phyloP scores from a whole-genome alignment of 2,888 invertebrate species.

The Pseudococcus longispinus region DNA sequence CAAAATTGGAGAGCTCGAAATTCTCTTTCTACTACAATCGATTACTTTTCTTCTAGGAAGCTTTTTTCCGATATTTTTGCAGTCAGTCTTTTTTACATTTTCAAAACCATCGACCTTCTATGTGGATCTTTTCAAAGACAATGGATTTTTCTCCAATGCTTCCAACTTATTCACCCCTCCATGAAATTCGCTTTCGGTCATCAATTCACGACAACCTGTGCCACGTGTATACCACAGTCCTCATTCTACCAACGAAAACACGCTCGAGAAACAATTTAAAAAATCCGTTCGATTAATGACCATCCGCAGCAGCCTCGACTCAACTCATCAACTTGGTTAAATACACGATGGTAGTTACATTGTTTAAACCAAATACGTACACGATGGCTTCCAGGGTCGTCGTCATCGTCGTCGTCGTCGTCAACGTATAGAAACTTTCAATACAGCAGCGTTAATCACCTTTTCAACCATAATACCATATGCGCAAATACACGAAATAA shows the following conservation, averaged over 20 bases:
- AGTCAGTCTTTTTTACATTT: too few species aligned
- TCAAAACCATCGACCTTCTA: too few species aligned
- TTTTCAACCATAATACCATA: not conserved
- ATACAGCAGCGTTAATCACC: not conserved
- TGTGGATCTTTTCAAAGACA: too few species aligned
- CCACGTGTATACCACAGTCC: not conserved
- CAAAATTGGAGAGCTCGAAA: too few species aligned
- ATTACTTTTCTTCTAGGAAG: too few species aligned
- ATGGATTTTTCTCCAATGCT: too few species aligned
- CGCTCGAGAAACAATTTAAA: not conserved
- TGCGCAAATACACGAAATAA: conserved; percentile 12
- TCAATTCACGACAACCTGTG: too few species aligned
- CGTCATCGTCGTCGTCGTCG: not conserved
- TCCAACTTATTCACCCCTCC: too few species aligned
- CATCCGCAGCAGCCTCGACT: not conserved
- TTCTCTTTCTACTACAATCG: too few species aligned
- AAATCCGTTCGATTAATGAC: not conserved
- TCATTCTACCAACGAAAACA: not conserved
- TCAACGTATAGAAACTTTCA: not conserved
- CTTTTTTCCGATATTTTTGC: too few species aligned
- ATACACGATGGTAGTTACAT: not conserved
- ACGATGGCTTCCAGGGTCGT: not conserved
- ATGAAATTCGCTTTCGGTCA: too few species aligned
- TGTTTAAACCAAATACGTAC: not conserved
- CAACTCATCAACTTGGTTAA: not conserved